phyloP scores from a whole-genome alignment of 1,140 invertebrate species.

The Achroia grisella region DNA sequence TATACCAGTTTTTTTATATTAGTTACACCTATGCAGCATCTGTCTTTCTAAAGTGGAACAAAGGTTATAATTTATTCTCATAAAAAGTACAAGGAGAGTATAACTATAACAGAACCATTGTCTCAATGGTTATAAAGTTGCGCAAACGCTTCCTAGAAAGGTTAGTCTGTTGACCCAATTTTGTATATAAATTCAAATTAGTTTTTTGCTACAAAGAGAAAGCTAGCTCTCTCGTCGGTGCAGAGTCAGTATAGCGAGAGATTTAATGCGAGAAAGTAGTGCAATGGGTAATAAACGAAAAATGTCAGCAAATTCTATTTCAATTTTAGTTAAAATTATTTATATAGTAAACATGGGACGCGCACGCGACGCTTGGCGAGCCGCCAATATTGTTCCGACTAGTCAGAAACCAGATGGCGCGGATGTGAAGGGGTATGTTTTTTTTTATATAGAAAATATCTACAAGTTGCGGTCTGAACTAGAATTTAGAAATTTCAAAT shows the following conservation, averaged over 20 bases:
- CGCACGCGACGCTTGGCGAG: conserved; percentile 26
- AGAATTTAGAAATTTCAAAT: too few species aligned
- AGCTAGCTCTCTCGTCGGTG: conserved; percentile 26
- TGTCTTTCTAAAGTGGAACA: too few species aligned
- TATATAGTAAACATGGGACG: conserved; percentile 28
- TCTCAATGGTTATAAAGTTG: conserved; percentile 14
- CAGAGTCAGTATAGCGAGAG: conserved; percentile 41
- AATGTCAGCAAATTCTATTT: conserved; percentile 19
- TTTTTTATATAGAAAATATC: neutral
- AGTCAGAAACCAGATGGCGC: conserved; percentile 34
- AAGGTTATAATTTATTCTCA: too few species aligned
- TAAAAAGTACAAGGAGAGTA: too few species aligned
- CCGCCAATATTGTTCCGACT: conserved; percentile 25
- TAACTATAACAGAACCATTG: neutral
- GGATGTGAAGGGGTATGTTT: conserved; percentile 10
- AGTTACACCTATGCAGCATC: too few species aligned
- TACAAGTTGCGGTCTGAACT: too few species aligned
- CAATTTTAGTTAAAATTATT: conserved; percentile 24
- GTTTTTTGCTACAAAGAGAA: conserved; percentile 65
- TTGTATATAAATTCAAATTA: conserved; percentile 69
- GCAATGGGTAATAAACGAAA: conserved; percentile 17
- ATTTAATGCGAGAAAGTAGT: conserved; percentile 55
- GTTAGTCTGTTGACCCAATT: conserved; percentile 45
- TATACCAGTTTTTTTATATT: too few species aligned
- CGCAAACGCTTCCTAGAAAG: conserved; percentile 43